phyloP scores from a whole-genome alignment of 2,888 invertebrate genomes.

The Drosophila fulvimacula region DNA sequence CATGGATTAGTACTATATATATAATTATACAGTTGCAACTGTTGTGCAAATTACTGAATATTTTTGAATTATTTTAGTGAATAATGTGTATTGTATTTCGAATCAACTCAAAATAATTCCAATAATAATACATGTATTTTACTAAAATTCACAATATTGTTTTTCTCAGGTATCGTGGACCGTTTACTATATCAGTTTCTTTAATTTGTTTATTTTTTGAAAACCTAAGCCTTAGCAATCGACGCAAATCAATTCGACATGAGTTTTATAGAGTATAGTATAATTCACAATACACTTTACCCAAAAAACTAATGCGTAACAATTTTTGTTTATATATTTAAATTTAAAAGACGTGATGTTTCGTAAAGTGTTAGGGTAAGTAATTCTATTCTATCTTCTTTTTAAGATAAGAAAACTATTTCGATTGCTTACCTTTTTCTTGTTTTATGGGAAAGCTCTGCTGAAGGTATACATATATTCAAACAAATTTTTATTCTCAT shows the following conservation, averaged over 20 bases:
- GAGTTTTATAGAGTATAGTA: not conserved
- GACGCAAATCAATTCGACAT: constrained; percentile 4
- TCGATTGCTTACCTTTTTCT: not conserved
- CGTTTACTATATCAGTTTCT: not conserved
- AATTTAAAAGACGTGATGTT: constrained; percentile 31
- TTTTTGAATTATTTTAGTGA: constrained; percentile 75
- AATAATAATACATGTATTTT: constrained; percentile 67
- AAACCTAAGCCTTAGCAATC: constrained; percentile 2
- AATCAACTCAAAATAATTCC: constrained; percentile 77
- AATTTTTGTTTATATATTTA: constrained; percentile 12
- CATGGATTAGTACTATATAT: constrained; percentile 41
- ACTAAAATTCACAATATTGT: constrained; percentile 21
- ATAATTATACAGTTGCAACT: constrained; percentile 49
- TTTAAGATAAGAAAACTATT: not conserved
- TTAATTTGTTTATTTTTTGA: not conserved
- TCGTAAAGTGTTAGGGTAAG: constrained; percentile 37
- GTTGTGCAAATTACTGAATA: constrained; percentile 69
- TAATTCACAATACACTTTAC: constrained; percentile 8
- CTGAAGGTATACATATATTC: too few relatives aligned
- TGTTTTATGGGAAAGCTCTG: too few relatives aligned
- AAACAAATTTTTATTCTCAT: too few relatives aligned
- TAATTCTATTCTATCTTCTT: not conserved
- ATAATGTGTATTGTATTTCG: constrained; percentile 74
- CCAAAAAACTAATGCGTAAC: constrained; percentile 4
- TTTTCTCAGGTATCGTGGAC: not conserved